Evolutionary conservation across 2,797 vertebrate species (phyloP).

Genomic region (Clarias fuscus): DNA sequence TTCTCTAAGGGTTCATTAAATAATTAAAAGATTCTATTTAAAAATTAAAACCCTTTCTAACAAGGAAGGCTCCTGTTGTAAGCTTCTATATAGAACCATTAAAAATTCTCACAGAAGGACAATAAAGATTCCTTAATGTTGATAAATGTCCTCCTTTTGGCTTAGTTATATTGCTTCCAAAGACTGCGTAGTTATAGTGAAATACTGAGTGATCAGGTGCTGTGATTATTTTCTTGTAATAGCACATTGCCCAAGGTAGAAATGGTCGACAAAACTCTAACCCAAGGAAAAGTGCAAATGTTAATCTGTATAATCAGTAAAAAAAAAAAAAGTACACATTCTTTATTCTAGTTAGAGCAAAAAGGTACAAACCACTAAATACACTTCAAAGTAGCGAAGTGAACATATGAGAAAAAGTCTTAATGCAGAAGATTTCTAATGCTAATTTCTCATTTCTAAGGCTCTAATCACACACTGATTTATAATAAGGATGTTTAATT

Average conservation of each 20-base stretch:
- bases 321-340: neutral
- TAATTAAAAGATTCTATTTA: neutral
- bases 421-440: neutral
- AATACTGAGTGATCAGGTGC: neutral
- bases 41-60: neutral
- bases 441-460: too few species aligned
- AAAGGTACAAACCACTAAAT: neutral
- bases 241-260: neutral
- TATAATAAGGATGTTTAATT: slow-evolving; percentile 4
- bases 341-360: neutral
- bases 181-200: neutral
- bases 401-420: neutral
- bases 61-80: neutral
- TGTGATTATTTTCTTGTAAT: neutral
- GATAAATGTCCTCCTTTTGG: neutral
- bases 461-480: neutral
- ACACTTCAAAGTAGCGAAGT: neutral
- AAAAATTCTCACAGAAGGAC: neutral
- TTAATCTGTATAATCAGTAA: neutral
- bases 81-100: neutral
- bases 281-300: neutral
- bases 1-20: neutral
- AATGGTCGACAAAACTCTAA: neutral
- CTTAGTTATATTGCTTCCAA: neutral
- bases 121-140: neutral